phyloP scores from a whole-genome alignment of 2,113 vertebrate genomes.

The Plecotus auritus region DNA sequence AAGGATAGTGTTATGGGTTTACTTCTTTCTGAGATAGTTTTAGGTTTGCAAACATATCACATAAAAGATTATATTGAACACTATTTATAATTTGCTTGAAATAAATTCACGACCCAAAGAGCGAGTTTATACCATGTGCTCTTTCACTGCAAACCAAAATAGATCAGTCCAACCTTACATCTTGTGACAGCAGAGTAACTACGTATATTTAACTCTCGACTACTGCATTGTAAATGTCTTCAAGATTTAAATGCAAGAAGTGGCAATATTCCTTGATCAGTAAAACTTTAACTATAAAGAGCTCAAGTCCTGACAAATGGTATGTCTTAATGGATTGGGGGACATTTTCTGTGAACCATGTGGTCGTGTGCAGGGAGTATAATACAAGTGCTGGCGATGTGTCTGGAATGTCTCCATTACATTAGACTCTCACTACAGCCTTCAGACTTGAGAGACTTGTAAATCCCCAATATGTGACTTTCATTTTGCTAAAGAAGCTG shows the following conservation, averaged over 20 bases:
- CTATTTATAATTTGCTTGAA: slow-evolving; percentile 13
- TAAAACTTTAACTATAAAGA: slow-evolving; percentile 36
- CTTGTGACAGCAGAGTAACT: not conserved
- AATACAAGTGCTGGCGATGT: not conserved
- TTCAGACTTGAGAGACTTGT: slow-evolving; percentile 44
- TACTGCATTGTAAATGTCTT: slow-evolving; percentile 2
- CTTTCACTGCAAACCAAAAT: not conserved
- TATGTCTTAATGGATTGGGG: slow-evolving; percentile 19
- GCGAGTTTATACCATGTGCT: not conserved
- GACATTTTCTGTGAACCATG: not conserved
- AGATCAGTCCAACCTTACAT: not conserved
- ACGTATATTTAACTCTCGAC: not conserved
- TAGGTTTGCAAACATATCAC: not conserved
- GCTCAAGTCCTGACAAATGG: slow-evolving; percentile 5
- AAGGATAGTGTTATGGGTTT: not conserved
- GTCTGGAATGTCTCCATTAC: slow-evolving; percentile 13
- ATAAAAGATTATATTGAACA: not conserved
- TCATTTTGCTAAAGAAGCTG: slow-evolving; percentile 52
- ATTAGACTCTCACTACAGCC: not conserved
- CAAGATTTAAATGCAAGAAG: slow-evolving; percentile 29
- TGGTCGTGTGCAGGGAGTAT: not conserved
- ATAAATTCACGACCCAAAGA: not conserved
- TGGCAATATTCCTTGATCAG: not conserved
- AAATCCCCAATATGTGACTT: slow-evolving; percentile 44
- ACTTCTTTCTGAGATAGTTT: slow-evolving; percentile 6